These are phyloP conservation scores for Tympanoctomys barrerae DNA, from an alignment of 2,797 vertebrate genomes.

Conservation along the genomic window DNA sequence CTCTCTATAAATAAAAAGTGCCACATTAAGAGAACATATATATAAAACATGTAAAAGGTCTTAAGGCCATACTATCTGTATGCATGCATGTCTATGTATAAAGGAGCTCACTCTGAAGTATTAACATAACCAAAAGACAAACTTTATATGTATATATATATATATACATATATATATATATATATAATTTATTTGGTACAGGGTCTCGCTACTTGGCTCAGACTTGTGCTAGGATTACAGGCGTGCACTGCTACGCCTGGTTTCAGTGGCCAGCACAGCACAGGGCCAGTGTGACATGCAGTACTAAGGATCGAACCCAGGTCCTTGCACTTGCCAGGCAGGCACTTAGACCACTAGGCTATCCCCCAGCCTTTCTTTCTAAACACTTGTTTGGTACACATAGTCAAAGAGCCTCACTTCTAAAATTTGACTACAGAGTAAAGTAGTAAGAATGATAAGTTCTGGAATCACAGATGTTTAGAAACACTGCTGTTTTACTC, in stretches of 20 bases:
- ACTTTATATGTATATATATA: too few relatives aligned
- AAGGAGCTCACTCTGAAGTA: conserved; percentile 44
- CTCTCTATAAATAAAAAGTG: conserved; percentile 90
- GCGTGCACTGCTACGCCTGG: too few relatives aligned
- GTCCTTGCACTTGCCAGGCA: too few relatives aligned
- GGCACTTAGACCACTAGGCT: too few relatives aligned
- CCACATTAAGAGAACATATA: conserved; percentile 51
- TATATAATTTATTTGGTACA: too few relatives aligned
- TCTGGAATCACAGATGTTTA: background rate
- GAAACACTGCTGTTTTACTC: background rate
- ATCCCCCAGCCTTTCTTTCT: background rate
- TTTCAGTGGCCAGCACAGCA: too few relatives aligned
- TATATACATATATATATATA: too few relatives aligned
- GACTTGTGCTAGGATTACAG: too few relatives aligned
- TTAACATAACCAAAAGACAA: conserved; percentile 40
- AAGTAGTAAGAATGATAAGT: background rate
- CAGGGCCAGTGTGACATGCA: too few relatives aligned
- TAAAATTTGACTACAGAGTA: background rate
- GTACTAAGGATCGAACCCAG: too few relatives aligned
- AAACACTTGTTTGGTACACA: conserved; percentile 7
- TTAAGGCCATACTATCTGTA: background rate
- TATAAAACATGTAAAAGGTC: background rate
- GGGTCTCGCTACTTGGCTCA: too few relatives aligned
- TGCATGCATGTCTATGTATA: background rate
- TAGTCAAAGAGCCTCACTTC: conserved; percentile 23